Evolutionary conservation across 2,888 invertebrate genomes (phyloP).

Genomic region (Melinaea marsaeus): DNA sequence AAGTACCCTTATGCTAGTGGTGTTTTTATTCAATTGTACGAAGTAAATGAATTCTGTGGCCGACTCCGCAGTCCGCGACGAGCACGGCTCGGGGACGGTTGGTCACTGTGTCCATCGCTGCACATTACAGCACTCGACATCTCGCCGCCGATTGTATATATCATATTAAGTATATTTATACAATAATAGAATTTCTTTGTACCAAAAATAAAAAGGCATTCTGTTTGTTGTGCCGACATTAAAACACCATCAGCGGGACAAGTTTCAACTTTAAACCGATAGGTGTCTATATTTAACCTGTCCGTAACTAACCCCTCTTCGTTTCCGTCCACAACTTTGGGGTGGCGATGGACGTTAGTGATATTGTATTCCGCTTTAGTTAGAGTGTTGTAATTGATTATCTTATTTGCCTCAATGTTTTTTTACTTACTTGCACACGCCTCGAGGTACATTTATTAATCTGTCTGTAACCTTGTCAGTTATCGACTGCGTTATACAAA

Average conservation of each 20-base stretch:
- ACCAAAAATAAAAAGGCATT: neutral
- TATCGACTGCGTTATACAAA: too few relatives aligned
- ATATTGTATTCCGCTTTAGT: constrained; percentile 18
- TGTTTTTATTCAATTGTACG: constrained; percentile 23
- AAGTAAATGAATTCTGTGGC: constrained; percentile 24
- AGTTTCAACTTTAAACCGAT: constrained; percentile 8
- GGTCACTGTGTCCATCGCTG: constrained; percentile 17
- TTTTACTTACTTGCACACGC: too few relatives aligned
- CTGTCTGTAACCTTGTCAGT: too few relatives aligned
- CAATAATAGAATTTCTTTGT: neutral
- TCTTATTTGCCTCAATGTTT: neutral
- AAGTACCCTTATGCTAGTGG: constrained; percentile 16
- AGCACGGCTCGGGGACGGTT: constrained; percentile 16
- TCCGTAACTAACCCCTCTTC: constrained; percentile 17
- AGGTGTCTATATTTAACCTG: constrained; percentile 25
- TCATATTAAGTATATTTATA: too few relatives aligned
- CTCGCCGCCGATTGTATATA: too few relatives aligned
- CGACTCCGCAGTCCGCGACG: constrained; percentile 11
- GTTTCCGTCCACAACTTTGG: constrained; percentile 22
- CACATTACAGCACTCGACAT: constrained; percentile 18
- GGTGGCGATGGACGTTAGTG: constrained; percentile 13
- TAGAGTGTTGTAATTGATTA: neutral
- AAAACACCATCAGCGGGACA: neutral
- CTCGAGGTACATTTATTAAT: too few relatives aligned
- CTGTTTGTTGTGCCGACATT: neutral